Percentiles rank a stretch among this genome's conserved stretches.
phyloP scores from a whole-genome alignment of 2,888 invertebrate species.

The Agrochola macilenta region DNA sequence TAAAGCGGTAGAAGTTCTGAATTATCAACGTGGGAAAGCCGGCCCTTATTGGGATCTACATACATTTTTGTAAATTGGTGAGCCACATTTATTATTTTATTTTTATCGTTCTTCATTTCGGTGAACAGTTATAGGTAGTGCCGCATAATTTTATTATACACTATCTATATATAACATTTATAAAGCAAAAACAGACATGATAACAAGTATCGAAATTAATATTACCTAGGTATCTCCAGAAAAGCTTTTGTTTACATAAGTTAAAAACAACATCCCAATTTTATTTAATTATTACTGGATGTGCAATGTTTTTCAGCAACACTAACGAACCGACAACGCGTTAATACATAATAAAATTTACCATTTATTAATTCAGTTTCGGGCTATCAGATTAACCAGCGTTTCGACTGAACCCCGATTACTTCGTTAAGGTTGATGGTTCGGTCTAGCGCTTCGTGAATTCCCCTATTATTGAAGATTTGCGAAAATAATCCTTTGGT shows the following conservation, averaged over 20 bases:
- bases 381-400: slow-evolving; percentile 53
- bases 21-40: neutral
- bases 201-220: neutral
- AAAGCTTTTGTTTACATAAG: neutral
- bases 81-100: neutral
- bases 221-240: too few species aligned
- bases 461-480: slow-evolving; percentile 29
- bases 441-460: slow-evolving; percentile 45
- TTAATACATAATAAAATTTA: slow-evolving; percentile 63
- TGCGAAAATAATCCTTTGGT: slow-evolving; percentile 26
- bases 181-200: neutral
- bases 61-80: neutral
- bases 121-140: neutral
- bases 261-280: slow-evolving; percentile 12
- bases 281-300: slow-evolving; percentile 2
- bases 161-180: neutral
- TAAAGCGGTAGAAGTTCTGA: slow-evolving; percentile 9
- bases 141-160: neutral
- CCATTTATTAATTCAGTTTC: slow-evolving; percentile 63
- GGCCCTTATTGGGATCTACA: neutral
- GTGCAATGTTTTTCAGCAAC: slow-evolving; percentile 43
- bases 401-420: slow-evolving; percentile 47
- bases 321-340: slow-evolving; percentile 37
- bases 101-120: neutral
- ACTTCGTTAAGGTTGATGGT: slow-evolving; percentile 55